These are phyloP conservation scores for Neotoxoptera formosana DNA, from an alignment of 1,140 invertebrate species.

Conservation along the genomic window DNA sequence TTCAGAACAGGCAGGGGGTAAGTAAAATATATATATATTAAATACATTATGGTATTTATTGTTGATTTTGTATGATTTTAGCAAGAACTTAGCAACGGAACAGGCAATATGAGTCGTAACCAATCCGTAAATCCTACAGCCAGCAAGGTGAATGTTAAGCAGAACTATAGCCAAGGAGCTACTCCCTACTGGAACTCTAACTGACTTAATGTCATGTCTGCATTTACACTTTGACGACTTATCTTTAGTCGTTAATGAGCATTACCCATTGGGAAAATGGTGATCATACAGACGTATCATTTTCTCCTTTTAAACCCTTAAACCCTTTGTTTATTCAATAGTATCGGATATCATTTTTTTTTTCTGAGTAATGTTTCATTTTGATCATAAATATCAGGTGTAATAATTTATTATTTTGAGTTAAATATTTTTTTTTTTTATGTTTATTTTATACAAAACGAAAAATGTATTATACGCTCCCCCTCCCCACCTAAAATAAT, in stretches of 20 bases:
- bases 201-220: constrained; percentile 41
- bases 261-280: constrained; percentile 51
- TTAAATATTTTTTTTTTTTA: constrained; percentile 55
- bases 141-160: constrained; percentile 49
- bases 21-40: not conserved
- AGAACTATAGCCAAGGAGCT: constrained; percentile 41
- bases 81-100: constrained; percentile 52
- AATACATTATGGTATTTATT: not conserved
- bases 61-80: constrained; percentile 6
- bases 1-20: constrained; percentile 46
- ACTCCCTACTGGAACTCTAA: constrained; percentile 54
- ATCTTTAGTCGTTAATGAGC: constrained; percentile 23
- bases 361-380: constrained; percentile 55
- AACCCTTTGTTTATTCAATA: constrained; percentile 47
- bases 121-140: constrained; percentile 38
- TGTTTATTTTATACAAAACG: constrained; percentile 55
- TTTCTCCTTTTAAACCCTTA: constrained; percentile 25
- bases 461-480: constrained; percentile 55
- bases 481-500: constrained; percentile 48
- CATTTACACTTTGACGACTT: constrained; percentile 27
- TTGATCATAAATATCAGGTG: constrained; percentile 21
- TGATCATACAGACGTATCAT: constrained; percentile 51
- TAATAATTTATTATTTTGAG: constrained; percentile 57
- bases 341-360: constrained; percentile 43
- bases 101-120: constrained; percentile 41